Evolutionary conservation across 2,888 invertebrate genomes (phyloP).

Genomic region (Lithosia quadra): DNA sequence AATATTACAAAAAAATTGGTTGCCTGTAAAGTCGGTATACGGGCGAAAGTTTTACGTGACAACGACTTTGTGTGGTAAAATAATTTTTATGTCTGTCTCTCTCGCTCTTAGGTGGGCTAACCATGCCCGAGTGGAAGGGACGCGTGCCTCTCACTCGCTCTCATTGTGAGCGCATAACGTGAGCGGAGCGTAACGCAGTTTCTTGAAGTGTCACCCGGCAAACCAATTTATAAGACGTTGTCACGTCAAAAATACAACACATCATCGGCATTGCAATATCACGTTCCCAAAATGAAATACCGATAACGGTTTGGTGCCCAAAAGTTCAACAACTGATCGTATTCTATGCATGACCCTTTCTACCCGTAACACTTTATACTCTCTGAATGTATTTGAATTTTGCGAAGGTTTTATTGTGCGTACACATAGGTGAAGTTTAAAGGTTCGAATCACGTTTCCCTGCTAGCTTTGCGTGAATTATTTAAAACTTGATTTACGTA

Average conservation of each 20-base stretch:
- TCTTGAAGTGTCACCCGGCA: too few relatives aligned
- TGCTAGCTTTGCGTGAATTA: slow-evolving; percentile 17
- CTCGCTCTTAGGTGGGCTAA: too few relatives aligned
- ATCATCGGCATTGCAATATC: not conserved
- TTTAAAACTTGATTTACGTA: slow-evolving; percentile 7
- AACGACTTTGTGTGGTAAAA: too few relatives aligned
- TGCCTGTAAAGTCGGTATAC: too few relatives aligned
- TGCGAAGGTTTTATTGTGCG: slow-evolving; percentile 17
- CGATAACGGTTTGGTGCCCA: not conserved
- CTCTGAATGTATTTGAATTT: slow-evolving; percentile 24
- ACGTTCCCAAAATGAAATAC: not conserved
- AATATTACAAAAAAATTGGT: not conserved
- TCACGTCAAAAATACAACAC: not conserved
- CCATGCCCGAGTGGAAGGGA: too few relatives aligned
- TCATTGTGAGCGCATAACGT: too few relatives aligned
- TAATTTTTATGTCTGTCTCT: too few relatives aligned
- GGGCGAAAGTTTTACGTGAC: too few relatives aligned
- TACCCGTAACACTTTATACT: not conserved
- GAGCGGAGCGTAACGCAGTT: too few relatives aligned
- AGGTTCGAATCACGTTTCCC: slow-evolving; percentile 26
- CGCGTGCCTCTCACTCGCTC: too few relatives aligned
- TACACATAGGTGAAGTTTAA: slow-evolving; percentile 21
- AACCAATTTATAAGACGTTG: too few relatives aligned
- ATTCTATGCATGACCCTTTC: slow-evolving; percentile 18
- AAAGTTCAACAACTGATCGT: slow-evolving; percentile 19